Base-by-base conservation (phyloP, 2,888 invertebrate genomes). In the Megalurothrips usitatus region DNA sequence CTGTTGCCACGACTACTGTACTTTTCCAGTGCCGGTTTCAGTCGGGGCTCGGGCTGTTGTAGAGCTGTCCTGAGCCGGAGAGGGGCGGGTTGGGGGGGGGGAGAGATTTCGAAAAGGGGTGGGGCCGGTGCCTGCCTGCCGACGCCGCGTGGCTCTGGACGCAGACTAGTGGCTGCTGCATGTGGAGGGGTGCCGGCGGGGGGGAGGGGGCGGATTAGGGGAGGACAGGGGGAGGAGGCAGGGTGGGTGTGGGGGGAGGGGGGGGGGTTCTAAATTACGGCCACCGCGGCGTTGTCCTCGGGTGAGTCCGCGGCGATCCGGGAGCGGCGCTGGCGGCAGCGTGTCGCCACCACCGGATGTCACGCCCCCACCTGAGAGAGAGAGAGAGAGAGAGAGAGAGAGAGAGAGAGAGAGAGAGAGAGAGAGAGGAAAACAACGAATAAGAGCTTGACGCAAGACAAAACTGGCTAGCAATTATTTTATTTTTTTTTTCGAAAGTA, bases 221-320 rank as follows among this genome's bases (percentile, higher is more conserved):
- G n/a, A 11, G 63, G 63, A n/a, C 68, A 63, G 63, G 63, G 63
- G 63, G 63, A 10, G 63, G 23, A 23, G 68, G 6, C 68, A 11
- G 23, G 68, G 23, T 11, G 17, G n/a, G 63, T 9, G n/a, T 63
- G 19, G 63, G 63, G 63, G 19, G n/a, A 63, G 63, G 19, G 68
- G 23, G 11, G 68, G 68, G 68, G 9, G 68, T 23, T 68, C 23
- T 68, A 68, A 68, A 68, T n/a, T 68, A 68, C 68, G 68, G 68
- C 68, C 11, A 68, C n/a, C 68, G 23, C 68, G 68, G 68, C 11
- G 23, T 19, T 68, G 68, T 23, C 68, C 68, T 68, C 23, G 68
- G n/a, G 68, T n/a, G 19, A n/a, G 63, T 17, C 63, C 63, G 63
- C 63, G 63, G 1, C 63, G 63, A 19, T 9, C 63, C 19, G 63